Evolutionary conservation across 2,888 invertebrate genomes (phyloP), one percentile per base, ranked within the genome.

Genomic region (Phanerotoma sp.): DNA sequence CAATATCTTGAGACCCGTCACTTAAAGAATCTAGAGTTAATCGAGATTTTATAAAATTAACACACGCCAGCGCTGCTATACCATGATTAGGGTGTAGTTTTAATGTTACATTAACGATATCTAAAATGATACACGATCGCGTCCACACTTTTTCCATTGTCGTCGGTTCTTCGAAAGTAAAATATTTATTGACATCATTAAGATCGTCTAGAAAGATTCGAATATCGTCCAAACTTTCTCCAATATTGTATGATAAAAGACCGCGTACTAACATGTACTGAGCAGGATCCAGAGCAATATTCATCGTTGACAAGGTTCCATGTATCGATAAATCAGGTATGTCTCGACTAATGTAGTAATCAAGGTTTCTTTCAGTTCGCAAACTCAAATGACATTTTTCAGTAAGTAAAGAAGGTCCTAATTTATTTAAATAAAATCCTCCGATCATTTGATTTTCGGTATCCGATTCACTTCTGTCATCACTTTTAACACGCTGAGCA

Each of bases 31-130:
- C 95, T 49, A 93, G 85, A 37, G 90, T 88, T 40, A 97, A 80
- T 15, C 87, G 84, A 0, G 96, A 96, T 77, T 90, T 91, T 62
- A 96, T 91, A 75, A 97, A 96, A 79, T 96, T 93, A 57, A 96
- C 85, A 67, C 90, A 90, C 2, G 94, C 93, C 42, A 97, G 80
- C 5, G 87, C 82, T 1, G 80, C 77, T 37, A 78, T 78, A 4
- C 81, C 81, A 58, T 82, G 82, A 62, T 80, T 78, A n/a, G 83
- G 81, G 67, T 84, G 81, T 46, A 91, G 79, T 65, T 85, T 85
- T 52, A 96, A 81, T 0, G 87, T 87, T 13, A 97, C 96, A 78
- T 96, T 91, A 56, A 90, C 86, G 37, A 96, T 81, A 67, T 94
- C 89, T 54, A 96, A 79, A 66, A 86, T 86, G 60, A 96, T 83